Evolutionary conservation across 1,140 invertebrate genomes (phyloP).

Genomic region (Leguminivora glycinivorella): DNA sequence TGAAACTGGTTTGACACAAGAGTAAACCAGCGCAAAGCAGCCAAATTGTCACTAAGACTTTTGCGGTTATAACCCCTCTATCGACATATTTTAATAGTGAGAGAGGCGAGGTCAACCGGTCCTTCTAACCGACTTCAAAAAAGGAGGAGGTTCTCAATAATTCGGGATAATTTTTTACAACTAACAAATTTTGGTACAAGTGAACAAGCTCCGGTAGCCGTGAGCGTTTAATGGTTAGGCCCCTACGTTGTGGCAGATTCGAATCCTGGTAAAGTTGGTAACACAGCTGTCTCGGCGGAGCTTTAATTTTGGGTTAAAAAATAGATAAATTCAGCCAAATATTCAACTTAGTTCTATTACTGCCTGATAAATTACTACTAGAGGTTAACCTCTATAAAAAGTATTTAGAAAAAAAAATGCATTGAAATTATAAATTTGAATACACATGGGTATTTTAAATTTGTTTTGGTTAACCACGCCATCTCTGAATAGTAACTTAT

Average conservation of each 20-base stretch:
- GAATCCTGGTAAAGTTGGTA: conserved; percentile 22
- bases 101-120: not conserved
- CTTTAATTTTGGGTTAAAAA: not conserved
- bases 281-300: not conserved
- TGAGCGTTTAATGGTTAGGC: conserved; percentile 25
- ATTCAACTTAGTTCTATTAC: not conserved
- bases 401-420: too few relatives aligned
- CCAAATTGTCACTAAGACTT: not conserved
- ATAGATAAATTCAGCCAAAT: too few relatives aligned
- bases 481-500: not conserved
- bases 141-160: too few relatives aligned
- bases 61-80: not conserved
- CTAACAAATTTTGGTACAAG: not conserved
- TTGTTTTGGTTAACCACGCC: not conserved
- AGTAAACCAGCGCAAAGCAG: not conserved
- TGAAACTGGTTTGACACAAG: not conserved
- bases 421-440: too few relatives aligned
- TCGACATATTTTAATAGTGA: not conserved
- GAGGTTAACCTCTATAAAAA: too few relatives aligned
- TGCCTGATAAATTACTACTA: too few relatives aligned
- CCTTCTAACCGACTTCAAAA: too few relatives aligned
- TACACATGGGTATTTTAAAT: not conserved
- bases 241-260: conserved; percentile 27
- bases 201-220: not conserved
- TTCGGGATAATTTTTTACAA: too few relatives aligned